phyloP scores from a whole-genome alignment of 2,888 invertebrate genomes.

The Dromius quadrimaculatus region DNA sequence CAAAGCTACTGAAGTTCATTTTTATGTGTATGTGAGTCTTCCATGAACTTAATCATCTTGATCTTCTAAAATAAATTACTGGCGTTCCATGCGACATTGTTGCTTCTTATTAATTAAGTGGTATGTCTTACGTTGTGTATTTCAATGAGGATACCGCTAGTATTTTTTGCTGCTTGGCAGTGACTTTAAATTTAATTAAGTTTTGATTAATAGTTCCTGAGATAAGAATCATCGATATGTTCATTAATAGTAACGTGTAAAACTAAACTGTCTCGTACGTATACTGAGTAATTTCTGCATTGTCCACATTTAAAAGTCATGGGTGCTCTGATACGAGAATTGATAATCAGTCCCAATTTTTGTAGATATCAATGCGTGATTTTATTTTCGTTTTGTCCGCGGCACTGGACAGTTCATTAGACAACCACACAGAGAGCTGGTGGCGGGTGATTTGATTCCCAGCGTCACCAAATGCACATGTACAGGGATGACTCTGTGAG shows the following conservation, averaged over 20 bases:
- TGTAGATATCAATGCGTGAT: too few species aligned
- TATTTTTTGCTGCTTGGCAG: conserved; percentile 2
- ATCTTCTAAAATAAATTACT: not conserved
- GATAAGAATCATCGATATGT: conserved; percentile 18
- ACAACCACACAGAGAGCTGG: conserved; percentile 16
- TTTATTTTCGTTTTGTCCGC: too few species aligned
- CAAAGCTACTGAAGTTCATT: too few species aligned
- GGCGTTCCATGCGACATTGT: conserved; percentile 2
- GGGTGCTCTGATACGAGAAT: too few species aligned
- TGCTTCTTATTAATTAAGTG: conserved; percentile 13
- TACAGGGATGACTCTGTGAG: not conserved
- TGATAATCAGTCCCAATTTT: too few species aligned
- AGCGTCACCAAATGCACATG: too few species aligned
- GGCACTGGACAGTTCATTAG: conserved; percentile 20
- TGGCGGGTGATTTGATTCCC: conserved; percentile 3
- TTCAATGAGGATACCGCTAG: conserved; percentile 12
- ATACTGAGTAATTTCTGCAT: too few species aligned
- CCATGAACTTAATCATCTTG: too few species aligned
- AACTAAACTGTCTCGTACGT: too few species aligned
- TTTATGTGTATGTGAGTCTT: too few species aligned
- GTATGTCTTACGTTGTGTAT: conserved; percentile 11
- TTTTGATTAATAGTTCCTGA: conserved; percentile 4
- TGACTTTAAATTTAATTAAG: conserved; percentile 1
- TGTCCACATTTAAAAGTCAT: too few species aligned
- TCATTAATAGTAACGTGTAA: conserved; percentile 20